These are phyloP conservation scores for Zoanthus sociatus DNA, from an alignment of 92 coral and sea anemone genomes.

Conservation along the genomic window DNA sequence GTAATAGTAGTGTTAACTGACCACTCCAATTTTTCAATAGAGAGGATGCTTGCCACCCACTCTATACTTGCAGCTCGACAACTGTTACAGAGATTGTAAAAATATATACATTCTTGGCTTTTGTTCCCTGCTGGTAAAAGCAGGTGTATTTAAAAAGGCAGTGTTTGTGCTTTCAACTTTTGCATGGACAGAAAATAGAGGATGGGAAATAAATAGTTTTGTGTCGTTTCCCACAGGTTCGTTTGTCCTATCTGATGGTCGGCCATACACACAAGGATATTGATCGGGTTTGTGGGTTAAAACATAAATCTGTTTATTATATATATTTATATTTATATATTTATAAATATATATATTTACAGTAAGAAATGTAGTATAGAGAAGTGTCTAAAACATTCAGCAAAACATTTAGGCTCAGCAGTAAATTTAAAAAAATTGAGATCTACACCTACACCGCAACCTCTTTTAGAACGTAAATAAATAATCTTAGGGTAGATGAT, in stretches of 20 bases:
- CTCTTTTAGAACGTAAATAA: background rate
- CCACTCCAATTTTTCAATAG: constrained; percentile 10
- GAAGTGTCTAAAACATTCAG: background rate
- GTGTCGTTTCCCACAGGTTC: constrained; percentile 37
- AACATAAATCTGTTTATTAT: too few species aligned
- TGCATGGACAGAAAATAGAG: background rate
- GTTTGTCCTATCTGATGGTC: constrained; percentile 61
- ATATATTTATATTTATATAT: too few species aligned
- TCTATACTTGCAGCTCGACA: constrained; percentile 60
- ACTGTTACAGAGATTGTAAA: constrained; percentile 19
- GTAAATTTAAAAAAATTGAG: too few species aligned
- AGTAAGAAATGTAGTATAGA: background rate
- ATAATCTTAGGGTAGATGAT: background rate
- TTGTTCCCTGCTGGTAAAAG: constrained; percentile 56
- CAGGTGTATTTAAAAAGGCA: constrained; percentile 64
- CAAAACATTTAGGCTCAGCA: background rate
- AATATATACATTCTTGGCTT: constrained; percentile 63
- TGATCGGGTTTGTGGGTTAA: too few species aligned
- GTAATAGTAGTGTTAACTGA: background rate
- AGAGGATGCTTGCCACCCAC: constrained; percentile 59
- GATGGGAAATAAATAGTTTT: background rate
- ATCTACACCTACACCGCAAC: background rate
- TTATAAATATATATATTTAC: too few species aligned
- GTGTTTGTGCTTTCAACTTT: background rate
- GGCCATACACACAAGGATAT: constrained; percentile 67